Percentiles rank a stretch among this genome's conserved stretches.
These are phyloP conservation scores for Temnothorax rugatulus DNA, from an alignment of 2,888 invertebrate genomes.

Conservation along the genomic window DNA sequence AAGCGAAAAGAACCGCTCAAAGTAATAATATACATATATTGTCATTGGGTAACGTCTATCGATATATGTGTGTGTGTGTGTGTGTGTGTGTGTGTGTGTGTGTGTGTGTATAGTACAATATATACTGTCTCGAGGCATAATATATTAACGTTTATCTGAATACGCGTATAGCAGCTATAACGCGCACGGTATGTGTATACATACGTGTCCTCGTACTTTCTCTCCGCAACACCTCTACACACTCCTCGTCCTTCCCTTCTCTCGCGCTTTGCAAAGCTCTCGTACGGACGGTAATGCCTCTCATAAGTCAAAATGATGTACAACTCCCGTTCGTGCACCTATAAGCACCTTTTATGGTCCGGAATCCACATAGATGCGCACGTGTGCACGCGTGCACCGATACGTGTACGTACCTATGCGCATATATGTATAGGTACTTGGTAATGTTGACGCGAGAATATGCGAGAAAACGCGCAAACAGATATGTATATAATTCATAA, in stretches of 20 bases:
- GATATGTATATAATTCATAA: neutral
- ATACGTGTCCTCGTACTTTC: constrained; percentile 38
- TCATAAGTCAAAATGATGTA: constrained; percentile 84
- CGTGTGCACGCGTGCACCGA: neutral
- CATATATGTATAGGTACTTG: neutral
- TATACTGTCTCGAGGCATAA: constrained; percentile 73
- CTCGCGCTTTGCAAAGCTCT: constrained; percentile 63
- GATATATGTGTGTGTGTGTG: constrained; percentile 55
- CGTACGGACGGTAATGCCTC: constrained; percentile 79
- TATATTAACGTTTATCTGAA: constrained; percentile 74
- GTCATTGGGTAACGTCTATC: constrained; percentile 81
- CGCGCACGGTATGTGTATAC: neutral
- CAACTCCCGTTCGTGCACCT: constrained; percentile 75
- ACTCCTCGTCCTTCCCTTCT: constrained; percentile 37
- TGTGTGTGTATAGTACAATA: too few relatives aligned
- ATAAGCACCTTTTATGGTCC: constrained; percentile 71
- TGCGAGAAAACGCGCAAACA: constrained; percentile 5
- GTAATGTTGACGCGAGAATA: constrained; percentile 10
- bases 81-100: too few relatives aligned
- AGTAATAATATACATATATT: constrained; percentile 83
- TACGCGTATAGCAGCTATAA: constrained; percentile 6
- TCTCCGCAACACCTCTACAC: constrained; percentile 34
- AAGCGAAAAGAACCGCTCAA: constrained; percentile 71
- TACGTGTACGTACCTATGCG: neutral
- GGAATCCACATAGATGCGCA: constrained; percentile 8